Base-by-base conservation (phyloP, 2,888 invertebrate species). In the Amphiduros pacificus region DNA sequence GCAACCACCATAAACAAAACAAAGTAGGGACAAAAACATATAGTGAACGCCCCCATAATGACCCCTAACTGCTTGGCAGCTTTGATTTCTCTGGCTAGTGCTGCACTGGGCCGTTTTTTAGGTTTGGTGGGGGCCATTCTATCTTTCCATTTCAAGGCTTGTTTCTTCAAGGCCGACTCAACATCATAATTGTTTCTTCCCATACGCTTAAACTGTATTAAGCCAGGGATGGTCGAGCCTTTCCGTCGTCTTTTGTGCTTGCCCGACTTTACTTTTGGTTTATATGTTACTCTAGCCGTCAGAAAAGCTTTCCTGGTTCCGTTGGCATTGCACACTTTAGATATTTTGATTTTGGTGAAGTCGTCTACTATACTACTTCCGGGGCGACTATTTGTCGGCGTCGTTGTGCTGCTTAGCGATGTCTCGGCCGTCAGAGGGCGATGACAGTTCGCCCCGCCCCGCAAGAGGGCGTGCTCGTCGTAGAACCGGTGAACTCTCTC, bases 21-120 rank as follows among this genome's bases (percentile, higher is more conserved):
- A 73, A 87, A 87, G 74, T 87, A 87, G n/a, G 87, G 87, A 28
- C 87, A 78, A 83, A 87, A 87, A 71, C 87, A 87, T 57, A 86
- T 74, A 1, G 87, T 83, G 71, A 87, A 87, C 2, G 86, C 86
- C 24, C 86, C 86, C 75, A 86, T 85, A 57, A 87, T 87, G 17
- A 87, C 86, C 0, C 87, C 87, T 5, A 87, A 78, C 63, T 87
- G 87, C 44, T 85, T 79, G 2, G 86, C 87, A 4, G 87, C 87
- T 69, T 87, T 85, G 51, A 81, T 80, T 62, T 81, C 81, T 53
- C 76, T 77, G 29, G 74, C 74, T 54, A 81, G 61, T 1, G 78
- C 77, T 2, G 61, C 57, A 56, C 69, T 71, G 6, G 62, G 60
- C 6, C 36, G 55, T 17, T 58, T 52, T 28, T 61, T 64, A 17